Percentiles rank a stretch among this genome's conserved stretches.
Conservation (phyloP, 2,888 invertebrate genomes). For the Spilosoma lubricipeda region DNA sequence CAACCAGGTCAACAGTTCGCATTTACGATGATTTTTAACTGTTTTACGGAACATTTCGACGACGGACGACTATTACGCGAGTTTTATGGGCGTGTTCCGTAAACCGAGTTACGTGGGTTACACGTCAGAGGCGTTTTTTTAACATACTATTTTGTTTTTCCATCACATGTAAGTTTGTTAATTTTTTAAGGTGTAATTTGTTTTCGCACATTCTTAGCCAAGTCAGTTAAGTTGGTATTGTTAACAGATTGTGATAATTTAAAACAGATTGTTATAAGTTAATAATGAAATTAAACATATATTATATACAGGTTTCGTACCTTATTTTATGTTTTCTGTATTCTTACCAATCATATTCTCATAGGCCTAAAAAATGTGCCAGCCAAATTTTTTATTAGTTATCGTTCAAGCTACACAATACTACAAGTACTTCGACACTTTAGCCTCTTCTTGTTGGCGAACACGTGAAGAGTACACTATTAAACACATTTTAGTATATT, state of each 20-base stretch:
- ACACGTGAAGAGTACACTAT: too few species aligned
- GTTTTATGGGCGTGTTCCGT: constrained; percentile 61
- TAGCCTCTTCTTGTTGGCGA: too few species aligned
- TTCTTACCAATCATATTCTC: too few species aligned
- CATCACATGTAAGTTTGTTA: neutral
- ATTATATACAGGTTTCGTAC: too few species aligned
- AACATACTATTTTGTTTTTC: neutral
- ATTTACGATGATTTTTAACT: constrained; percentile 67
- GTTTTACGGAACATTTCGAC: constrained; percentile 52
- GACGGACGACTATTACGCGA: constrained; percentile 55
- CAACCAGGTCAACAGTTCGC: constrained; percentile 62
- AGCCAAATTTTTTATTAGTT: too few species aligned
- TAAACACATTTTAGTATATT: too few species aligned
- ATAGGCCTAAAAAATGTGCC: too few species aligned
- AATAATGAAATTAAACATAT: neutral
- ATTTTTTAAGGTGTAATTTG: neutral
- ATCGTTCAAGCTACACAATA: too few species aligned
- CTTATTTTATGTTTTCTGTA: neutral
- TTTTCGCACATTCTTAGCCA: neutral
- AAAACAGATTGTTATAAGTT: neutral
- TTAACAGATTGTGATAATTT: neutral
- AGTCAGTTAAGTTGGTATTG: neutral
- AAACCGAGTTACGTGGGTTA: constrained; percentile 65
- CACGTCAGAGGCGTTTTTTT: constrained; percentile 30
- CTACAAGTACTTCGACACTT: too few species aligned